Conservation (phyloP, 2,888 invertebrate species). For the Cyclophora punctaria region DNA sequence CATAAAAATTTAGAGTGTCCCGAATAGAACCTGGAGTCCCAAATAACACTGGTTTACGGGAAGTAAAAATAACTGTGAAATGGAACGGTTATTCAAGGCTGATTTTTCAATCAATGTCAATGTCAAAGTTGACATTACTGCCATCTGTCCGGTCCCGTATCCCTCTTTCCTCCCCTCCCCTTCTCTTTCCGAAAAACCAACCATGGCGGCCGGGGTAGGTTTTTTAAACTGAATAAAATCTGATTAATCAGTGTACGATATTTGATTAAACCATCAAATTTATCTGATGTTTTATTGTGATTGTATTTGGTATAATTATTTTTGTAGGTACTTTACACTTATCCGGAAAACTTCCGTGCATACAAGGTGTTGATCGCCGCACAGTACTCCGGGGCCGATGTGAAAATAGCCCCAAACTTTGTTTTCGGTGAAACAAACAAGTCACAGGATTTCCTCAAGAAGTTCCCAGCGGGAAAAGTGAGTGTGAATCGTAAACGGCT, state of each 20-base stretch:
- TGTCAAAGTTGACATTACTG: background rate
- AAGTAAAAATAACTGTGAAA: no score
- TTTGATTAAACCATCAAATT: conserved; percentile 18
- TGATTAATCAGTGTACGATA: conserved; percentile 32
- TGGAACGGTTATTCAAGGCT: no score
- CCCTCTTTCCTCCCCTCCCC: conserved; percentile 24
- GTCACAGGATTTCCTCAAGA: conserved; percentile 87
- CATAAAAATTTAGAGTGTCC: no score
- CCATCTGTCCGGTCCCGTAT: conserved; percentile 11
- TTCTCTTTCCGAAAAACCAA: conserved; percentile 66
- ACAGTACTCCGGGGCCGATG: conserved; percentile 92
- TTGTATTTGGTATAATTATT: conserved; percentile 41
- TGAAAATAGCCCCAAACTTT: conserved; percentile 89
- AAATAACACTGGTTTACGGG: no score
- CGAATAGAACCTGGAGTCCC: no score
- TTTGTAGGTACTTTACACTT: conserved; percentile 96
- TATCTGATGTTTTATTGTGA: background rate
- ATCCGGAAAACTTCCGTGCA: conserved; percentile 98
- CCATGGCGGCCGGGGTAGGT: conserved; percentile 86
- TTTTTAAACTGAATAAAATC: conserved; percentile 48
- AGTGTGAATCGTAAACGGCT: conserved; percentile 42
- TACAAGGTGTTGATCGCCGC: conserved; percentile 98
- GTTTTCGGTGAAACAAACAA: conserved; percentile 96
- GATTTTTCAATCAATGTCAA: no score
- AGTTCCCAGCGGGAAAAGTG: conserved; percentile 98